Conservation (phyloP, 2,113 vertebrate species). For the Gasterosteus nipponicus region DNA sequence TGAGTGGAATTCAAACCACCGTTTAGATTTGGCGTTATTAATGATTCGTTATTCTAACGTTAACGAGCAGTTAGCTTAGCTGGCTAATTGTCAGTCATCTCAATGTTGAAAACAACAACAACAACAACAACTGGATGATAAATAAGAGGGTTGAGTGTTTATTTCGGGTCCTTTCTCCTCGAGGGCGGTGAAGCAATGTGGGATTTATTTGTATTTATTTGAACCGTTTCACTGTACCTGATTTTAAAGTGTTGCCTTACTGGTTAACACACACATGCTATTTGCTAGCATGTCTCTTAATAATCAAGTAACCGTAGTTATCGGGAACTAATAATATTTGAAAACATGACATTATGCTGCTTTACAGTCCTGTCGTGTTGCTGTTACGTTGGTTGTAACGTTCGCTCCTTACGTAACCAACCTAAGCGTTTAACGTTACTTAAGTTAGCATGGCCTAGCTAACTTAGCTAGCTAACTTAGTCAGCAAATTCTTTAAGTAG, state of each 20-base stretch:
- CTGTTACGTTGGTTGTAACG: background rate
- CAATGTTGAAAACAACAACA: background rate
- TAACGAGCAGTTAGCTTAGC: constrained; percentile 20
- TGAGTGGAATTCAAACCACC: constrained; percentile 46
- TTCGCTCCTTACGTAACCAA: constrained; percentile 38
- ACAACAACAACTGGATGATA: no score
- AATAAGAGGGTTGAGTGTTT: background rate
- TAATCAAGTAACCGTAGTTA: background rate
- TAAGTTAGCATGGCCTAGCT: constrained; percentile 40
- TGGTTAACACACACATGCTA: constrained; percentile 10
- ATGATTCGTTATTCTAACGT: background rate
- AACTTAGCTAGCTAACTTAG: constrained; percentile 9
- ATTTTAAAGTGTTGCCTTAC: background rate
- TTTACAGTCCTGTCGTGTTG: background rate
- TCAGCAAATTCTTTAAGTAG: constrained; percentile 11
- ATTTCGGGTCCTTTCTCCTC: background rate
- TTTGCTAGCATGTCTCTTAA: background rate
- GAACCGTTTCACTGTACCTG: background rate
- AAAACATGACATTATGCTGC: background rate
- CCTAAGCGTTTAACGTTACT: constrained; percentile 18
- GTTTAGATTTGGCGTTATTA: background rate
- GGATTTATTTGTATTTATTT: background rate
- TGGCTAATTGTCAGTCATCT: background rate
- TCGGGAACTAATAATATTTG: background rate
- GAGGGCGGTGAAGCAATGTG: rapidly evolving